These are phyloP conservation scores for Hylaeus anthracinus DNA, from an alignment of 1,140 invertebrate genomes.

Conservation along the genomic window DNA sequence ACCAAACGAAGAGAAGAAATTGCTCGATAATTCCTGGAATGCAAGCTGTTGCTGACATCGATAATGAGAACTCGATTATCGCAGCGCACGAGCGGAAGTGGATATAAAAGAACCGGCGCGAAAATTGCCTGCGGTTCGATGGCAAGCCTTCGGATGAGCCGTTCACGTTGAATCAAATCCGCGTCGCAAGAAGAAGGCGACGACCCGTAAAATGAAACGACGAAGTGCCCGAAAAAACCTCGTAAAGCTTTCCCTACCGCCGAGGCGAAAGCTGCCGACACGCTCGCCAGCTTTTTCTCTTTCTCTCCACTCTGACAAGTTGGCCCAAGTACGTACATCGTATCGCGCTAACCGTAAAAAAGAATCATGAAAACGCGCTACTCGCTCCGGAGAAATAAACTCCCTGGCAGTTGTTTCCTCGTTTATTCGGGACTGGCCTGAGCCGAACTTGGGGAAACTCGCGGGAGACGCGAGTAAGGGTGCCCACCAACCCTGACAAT, in stretches of 20 bases:
- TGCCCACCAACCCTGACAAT: background rate
- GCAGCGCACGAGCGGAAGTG: background rate
- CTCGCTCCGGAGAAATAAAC: constrained; percentile 49
- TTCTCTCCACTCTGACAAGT: constrained; percentile 21
- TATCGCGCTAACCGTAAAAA: constrained; percentile 46
- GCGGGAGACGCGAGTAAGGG: background rate
- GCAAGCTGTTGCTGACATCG: background rate
- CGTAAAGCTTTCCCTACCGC: constrained; percentile 60
- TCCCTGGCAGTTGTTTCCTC: constrained; percentile 43
- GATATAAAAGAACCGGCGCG: constrained; percentile 31
- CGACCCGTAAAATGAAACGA: constrained; percentile 69
- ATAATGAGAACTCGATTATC: constrained; percentile 11
- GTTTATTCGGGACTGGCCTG: constrained; percentile 17
- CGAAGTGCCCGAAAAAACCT: constrained; percentile 54
- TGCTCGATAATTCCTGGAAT: background rate
- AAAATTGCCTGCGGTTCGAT: constrained; percentile 43
- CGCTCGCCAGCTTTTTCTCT: constrained; percentile 24
- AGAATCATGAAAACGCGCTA: constrained; percentile 42
- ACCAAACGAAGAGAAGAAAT: background rate
- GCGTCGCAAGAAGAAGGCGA: constrained; percentile 59
- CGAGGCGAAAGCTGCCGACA: constrained; percentile 36
- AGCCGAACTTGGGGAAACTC: background rate
- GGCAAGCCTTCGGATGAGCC: constrained; percentile 41
- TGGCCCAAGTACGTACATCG: constrained; percentile 36
- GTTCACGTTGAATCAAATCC: constrained; percentile 68